These are phyloP conservation scores for Nemotelus nigrinus DNA, from an alignment of 2,888 invertebrate genomes.

Conservation along the genomic window DNA sequence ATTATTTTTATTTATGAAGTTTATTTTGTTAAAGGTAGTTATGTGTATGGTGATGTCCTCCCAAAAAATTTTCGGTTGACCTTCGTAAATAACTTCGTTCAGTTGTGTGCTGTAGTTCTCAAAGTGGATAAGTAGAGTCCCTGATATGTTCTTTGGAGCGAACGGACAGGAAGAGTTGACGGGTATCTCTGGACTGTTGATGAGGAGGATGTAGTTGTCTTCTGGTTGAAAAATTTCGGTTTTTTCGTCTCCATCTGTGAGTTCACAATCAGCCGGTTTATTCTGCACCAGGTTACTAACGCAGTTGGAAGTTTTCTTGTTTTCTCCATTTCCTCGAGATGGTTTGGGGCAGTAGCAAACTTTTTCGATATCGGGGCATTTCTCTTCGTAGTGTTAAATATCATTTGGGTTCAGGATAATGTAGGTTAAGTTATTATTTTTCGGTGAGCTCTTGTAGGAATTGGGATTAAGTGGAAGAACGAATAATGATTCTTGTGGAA, in stretches of 20 bases:
- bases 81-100: conserved; percentile 20
- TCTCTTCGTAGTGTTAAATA: not conserved
- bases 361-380: conserved; percentile 8
- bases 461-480: conserved; percentile 32
- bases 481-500: conserved; percentile 11
- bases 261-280: conserved; percentile 16
- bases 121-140: conserved; percentile 32
- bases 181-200: conserved; percentile 1
- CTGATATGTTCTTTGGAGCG: conserved; percentile 21
- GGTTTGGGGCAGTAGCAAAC: conserved; percentile 29
- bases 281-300: conserved; percentile 6
- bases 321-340: conserved; percentile 4
- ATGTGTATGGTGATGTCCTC: conserved; percentile 27
- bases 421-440: conserved; percentile 27
- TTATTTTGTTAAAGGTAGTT: conserved; percentile 22
- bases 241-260: not conserved
- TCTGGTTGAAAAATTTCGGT: conserved; percentile 25
- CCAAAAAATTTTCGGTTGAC: conserved; percentile 31
- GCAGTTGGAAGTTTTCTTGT: conserved; percentile 2
- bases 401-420: conserved; percentile 14
- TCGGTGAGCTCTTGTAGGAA: conserved; percentile 22
- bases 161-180: conserved; percentile 22
- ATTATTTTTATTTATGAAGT: conserved; percentile 8
- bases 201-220: conserved; percentile 18
- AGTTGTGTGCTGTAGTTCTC: conserved; percentile 11